phyloP scores from a whole-genome alignment of 2,113 vertebrate species.

The Alectura lathami region DNA sequence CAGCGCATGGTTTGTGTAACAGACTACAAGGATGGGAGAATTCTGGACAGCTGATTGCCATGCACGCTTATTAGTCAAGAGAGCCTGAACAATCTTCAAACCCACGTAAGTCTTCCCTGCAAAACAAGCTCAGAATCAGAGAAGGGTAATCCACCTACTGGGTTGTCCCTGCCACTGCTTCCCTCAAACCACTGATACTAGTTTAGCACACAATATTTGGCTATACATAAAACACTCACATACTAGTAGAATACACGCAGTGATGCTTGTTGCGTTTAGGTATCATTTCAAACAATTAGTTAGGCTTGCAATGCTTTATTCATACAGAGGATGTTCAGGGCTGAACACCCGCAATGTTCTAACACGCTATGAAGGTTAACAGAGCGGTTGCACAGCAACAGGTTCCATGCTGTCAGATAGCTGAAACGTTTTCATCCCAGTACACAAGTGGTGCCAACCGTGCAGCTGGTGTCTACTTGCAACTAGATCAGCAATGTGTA shows the following conservation, averaged over 20 bases:
- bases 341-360: background rate
- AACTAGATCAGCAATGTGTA: background rate
- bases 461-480: background rate
- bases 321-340: background rate
- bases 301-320: background rate
- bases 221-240: background rate
- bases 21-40: constrained; percentile 89
- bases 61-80: constrained; percentile 78
- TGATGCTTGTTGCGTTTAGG: background rate
- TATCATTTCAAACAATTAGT: background rate
- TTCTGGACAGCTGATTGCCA: constrained; percentile 61
- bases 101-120: constrained; percentile 94
- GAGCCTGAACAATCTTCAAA: constrained; percentile 89
- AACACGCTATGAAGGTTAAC: background rate
- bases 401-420: background rate
- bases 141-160: background rate
- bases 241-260: background rate
- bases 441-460: background rate
- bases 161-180: background rate
- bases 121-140: constrained; percentile 54
- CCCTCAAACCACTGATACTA: background rate
- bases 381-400: background rate
- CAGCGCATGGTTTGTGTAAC: constrained; percentile 96
- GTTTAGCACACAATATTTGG: background rate
- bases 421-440: background rate